Conservation (phyloP, 1,140 invertebrate genomes). For the Eubasilissa regina region DNA sequence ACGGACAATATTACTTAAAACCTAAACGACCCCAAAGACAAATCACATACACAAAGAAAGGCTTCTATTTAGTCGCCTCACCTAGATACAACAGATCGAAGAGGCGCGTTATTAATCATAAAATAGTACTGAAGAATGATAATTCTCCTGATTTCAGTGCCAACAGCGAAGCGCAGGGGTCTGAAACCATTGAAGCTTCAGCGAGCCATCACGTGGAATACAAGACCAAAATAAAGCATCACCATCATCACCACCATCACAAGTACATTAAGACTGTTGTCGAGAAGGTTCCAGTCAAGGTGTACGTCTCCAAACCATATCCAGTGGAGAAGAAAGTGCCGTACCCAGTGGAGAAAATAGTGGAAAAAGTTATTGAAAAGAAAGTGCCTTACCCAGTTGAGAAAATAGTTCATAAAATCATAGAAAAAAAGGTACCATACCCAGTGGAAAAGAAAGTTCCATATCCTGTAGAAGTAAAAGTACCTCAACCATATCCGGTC, state of each 20-base stretch:
- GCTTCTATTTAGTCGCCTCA: neutral
- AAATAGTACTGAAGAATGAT: slow-evolving; percentile 42
- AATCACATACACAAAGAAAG: neutral
- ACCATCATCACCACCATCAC: slow-evolving; percentile 77
- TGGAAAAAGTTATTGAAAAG: slow-evolving; percentile 78
- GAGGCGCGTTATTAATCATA: neutral
- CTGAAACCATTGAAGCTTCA: slow-evolving; percentile 29
- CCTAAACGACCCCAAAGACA: slow-evolving; percentile 31
- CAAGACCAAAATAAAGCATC: slow-evolving; percentile 74
- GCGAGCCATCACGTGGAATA: slow-evolving; percentile 51
- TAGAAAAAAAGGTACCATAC: slow-evolving; percentile 77
- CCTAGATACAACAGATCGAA: too few relatives aligned
- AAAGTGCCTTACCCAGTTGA: slow-evolving; percentile 77
- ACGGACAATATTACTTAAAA: slow-evolving; percentile 25
- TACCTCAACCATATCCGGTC: slow-evolving; percentile 71
- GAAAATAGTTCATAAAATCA: slow-evolving; percentile 75
- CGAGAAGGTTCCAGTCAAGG: slow-evolving; percentile 68
- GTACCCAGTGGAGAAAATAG: slow-evolving; percentile 76
- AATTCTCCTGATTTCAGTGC: slow-evolving; percentile 57
- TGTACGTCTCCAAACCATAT: slow-evolving; percentile 71
- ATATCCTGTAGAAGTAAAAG: slow-evolving; percentile 76
- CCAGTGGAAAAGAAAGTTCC: slow-evolving; percentile 78
- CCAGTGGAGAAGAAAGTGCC: slow-evolving; percentile 78
- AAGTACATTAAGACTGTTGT: slow-evolving; percentile 75
- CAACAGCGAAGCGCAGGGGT: neutral